Evolutionary conservation across 2,113 vertebrate genomes (phyloP).

Genomic region (Cisticola juncidis): DNA sequence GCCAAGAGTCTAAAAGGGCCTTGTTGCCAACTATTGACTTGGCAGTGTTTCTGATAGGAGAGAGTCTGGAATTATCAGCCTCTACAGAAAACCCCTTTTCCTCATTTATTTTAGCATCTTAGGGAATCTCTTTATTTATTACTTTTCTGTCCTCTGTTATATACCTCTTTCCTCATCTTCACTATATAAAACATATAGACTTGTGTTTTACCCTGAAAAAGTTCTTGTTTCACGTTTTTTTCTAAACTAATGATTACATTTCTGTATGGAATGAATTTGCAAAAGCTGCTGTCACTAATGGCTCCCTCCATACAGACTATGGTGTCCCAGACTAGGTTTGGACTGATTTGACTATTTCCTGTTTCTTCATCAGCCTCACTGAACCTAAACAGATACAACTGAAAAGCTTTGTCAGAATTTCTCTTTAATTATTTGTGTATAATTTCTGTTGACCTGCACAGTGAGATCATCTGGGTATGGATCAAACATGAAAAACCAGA

Average conservation of each 20-base stretch:
- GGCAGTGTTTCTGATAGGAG: neutral
- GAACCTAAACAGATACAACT: neutral
- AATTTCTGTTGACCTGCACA: neutral
- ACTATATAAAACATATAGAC: neutral
- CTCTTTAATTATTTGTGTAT: neutral
- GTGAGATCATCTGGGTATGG: neutral
- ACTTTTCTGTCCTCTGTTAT: neutral
- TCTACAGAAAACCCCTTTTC: neutral
- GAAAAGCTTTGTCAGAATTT: neutral
- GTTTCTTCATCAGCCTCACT: neutral
- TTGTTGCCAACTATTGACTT: neutral
- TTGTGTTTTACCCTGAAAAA: neutral
- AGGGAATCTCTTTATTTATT: neutral
- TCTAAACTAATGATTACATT: neutral
- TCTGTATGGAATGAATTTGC: neutral
- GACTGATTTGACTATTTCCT: neutral
- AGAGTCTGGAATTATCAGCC: neutral
- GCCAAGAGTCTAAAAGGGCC: neutral
- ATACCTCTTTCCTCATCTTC: neutral
- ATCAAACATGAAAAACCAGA: neutral
- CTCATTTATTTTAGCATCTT: neutral
- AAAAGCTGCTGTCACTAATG: neutral
- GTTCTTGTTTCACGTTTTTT: neutral
- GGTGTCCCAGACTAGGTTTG: neutral
- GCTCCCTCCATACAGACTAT: rapidly evolving